phyloP scores from a whole-genome alignment of 2,113 vertebrate genomes.

The Calonectris borealis region DNA sequence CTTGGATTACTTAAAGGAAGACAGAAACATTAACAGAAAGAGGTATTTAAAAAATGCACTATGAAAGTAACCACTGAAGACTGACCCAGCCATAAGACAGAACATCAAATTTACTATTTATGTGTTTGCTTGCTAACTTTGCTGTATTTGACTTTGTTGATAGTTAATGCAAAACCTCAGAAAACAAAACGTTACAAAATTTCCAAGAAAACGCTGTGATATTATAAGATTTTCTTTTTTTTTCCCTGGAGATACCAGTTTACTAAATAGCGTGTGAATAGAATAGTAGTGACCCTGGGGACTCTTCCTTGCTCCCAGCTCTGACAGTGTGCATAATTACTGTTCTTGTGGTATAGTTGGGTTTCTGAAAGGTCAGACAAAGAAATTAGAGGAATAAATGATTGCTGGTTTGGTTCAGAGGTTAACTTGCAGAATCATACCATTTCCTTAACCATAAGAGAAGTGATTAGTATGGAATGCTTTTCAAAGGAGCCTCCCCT shows the following conservation, averaged over 20 bases:
- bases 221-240: not conserved
- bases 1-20: not conserved
- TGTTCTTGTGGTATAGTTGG: not conserved
- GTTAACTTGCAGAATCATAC: not conserved
- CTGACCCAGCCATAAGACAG: not conserved
- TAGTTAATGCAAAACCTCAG: not conserved
- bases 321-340: not conserved
- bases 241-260: fast-evolving
- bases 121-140: not conserved
- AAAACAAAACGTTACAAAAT: not conserved
- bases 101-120: not conserved
- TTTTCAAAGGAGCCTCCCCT: not conserved
- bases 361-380: not conserved
- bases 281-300: not conserved
- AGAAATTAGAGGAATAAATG: not conserved
- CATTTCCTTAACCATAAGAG: not conserved
- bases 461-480: not conserved
- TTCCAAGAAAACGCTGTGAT: not conserved
- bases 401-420: not conserved
- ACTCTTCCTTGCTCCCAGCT: not conserved
- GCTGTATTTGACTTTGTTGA: not conserved
- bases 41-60: not conserved
- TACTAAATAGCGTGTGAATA: not conserved
- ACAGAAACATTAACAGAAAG: not conserved
- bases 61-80: not conserved